These are phyloP conservation scores for Polyodon spathula DNA, from an alignment of 2,113 vertebrate species.

Conservation along the genomic window DNA sequence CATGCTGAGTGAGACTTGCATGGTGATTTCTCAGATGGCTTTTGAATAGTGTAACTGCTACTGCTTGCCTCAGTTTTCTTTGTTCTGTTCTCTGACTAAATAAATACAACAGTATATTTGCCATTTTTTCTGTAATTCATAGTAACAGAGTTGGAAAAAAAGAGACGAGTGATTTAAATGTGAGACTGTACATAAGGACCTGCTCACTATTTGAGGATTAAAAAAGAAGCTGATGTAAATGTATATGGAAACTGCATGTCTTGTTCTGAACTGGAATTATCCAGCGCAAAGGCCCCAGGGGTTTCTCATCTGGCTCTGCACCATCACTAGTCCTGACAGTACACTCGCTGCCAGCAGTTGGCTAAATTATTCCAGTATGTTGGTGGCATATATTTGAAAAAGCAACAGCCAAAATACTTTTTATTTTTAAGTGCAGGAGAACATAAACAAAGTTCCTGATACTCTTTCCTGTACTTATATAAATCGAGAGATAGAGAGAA, in stretches of 20 bases:
- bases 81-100: too few species aligned
- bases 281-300: slow-evolving; percentile 1
- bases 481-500: too few species aligned
- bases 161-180: too few species aligned
- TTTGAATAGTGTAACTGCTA: too few species aligned
- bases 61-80: too few species aligned
- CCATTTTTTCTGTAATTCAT: too few species aligned
- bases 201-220: slow-evolving; percentile 2
- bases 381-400: background rate
- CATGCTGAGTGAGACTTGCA: too few species aligned
- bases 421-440: background rate
- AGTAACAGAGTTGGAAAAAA: too few species aligned
- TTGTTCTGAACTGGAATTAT: slow-evolving; percentile 1
- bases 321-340: background rate
- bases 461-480: too few species aligned
- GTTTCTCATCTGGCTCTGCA: background rate
- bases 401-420: background rate
- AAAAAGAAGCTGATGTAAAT: background rate
- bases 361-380: background rate
- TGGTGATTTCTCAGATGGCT: too few species aligned
- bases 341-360: background rate
- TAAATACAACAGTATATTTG: too few species aligned
- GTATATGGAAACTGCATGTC: background rate
- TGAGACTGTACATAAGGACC: background rate
- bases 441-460: background rate